These are phyloP conservation scores for Asarcornis scutulata DNA, from an alignment of 2,113 vertebrate species.

Conservation along the genomic window DNA sequence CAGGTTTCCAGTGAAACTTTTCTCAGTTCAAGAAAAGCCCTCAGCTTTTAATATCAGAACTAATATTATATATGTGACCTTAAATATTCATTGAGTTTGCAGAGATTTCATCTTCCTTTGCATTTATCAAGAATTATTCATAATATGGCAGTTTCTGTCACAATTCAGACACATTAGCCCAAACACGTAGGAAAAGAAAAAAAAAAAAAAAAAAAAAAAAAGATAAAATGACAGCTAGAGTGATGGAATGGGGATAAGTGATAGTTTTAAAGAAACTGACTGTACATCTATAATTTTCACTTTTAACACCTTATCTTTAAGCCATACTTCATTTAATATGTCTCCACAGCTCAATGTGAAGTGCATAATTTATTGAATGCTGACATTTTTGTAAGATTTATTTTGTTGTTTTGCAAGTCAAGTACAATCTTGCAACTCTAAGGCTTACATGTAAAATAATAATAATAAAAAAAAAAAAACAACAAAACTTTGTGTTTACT, in stretches of 20 bases:
- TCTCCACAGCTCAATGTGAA: not conserved
- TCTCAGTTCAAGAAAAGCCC: not conserved
- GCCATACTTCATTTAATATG: slow-evolving; percentile 35
- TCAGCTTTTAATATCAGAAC: not conserved
- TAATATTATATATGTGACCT: not conserved
- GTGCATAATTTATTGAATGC: slow-evolving; percentile 33
- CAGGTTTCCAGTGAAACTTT: not conserved
- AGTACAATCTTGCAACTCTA: slow-evolving; percentile 11
- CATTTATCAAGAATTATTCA: slow-evolving; percentile 36
- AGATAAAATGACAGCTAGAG: slow-evolving; percentile 22
- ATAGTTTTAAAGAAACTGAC: slow-evolving; percentile 31
- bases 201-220: not conserved
- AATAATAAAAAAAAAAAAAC: not conserved
- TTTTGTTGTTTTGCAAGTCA: slow-evolving; percentile 58
- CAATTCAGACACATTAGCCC: slow-evolving; percentile 14
- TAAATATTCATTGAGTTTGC: slow-evolving; percentile 38
- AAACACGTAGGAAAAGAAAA: not conserved
- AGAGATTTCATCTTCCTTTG: not conserved
- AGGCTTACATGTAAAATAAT: not conserved
- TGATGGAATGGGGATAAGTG: slow-evolving; percentile 38
- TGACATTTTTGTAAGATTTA: slow-evolving; percentile 44
- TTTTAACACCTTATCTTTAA: slow-evolving; percentile 55
- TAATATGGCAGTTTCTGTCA: slow-evolving; percentile 3
- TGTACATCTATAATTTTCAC: slow-evolving; percentile 39
- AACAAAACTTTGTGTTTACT: slow-evolving; percentile 33